Evolutionary conservation across 30 jellyfish, hydroid and myxozoan genomes (phyloP).

Genomic region (Aurelia coerulea): DNA sequence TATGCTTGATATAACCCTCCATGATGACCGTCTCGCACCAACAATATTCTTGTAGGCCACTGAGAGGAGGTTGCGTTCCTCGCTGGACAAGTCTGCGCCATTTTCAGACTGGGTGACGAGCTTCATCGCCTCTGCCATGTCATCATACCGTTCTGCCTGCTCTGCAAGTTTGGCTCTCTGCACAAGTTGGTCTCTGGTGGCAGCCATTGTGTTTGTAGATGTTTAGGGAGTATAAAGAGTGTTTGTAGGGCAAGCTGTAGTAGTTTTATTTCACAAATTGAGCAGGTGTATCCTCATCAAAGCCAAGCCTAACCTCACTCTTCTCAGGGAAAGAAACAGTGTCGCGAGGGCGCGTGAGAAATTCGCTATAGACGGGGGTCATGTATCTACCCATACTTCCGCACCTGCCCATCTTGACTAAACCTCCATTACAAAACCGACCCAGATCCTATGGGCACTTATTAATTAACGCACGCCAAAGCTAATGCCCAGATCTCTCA

Average conservation of each 20-base stretch:
- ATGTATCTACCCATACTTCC: not conserved
- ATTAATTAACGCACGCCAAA: not conserved
- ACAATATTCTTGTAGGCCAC: slow-evolving; percentile 99
- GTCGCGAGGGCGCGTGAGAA: slow-evolving; percentile 65
- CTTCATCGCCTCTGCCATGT: slow-evolving; percentile 97
- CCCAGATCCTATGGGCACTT: slow-evolving; percentile 31
- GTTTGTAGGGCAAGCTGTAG: slow-evolving; percentile 31
- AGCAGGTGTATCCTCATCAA: slow-evolving; percentile 54
- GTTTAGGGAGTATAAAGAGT: slow-evolving; percentile 17
- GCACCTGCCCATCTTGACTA: not conserved
- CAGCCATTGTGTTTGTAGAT: slow-evolving; percentile 60
- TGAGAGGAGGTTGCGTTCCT: slow-evolving; percentile 94
- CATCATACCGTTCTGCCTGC: slow-evolving; percentile 99
- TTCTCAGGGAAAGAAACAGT: slow-evolving; percentile 39
- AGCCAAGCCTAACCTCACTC: slow-evolving; percentile 54
- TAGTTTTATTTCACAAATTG: slow-evolving; percentile 26
- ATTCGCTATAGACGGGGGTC: slow-evolving; percentile 53
- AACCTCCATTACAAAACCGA: not conserved
- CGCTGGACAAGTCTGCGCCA: slow-evolving; percentile 85
- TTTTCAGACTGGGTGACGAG: slow-evolving; percentile 76
- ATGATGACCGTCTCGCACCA: slow-evolving; percentile 98
- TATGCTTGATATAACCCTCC: slow-evolving; percentile 94
- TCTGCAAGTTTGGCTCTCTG: slow-evolving; percentile 94
- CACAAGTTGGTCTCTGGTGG: slow-evolving; percentile 68
- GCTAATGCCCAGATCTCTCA: not conserved